phyloP scores from a whole-genome alignment of 2,888 invertebrate genomes.

The Xiphydria camelus region DNA sequence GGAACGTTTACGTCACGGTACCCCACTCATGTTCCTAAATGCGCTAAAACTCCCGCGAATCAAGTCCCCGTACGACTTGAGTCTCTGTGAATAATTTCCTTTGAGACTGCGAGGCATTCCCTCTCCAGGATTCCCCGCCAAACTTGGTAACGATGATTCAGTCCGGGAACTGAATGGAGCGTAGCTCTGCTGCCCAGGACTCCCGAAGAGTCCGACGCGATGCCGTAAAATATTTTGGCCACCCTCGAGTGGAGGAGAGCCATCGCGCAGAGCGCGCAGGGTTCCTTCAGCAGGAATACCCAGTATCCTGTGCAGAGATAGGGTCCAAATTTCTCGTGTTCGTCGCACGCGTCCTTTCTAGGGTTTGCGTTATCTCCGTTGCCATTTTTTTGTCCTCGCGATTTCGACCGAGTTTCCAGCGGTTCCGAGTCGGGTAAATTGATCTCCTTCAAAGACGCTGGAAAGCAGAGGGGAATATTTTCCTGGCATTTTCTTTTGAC shows the following conservation, averaged over 20 bases:
- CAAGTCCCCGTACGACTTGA: too few species aligned
- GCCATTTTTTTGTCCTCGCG: not conserved
- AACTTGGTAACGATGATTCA: slow-evolving; percentile 93
- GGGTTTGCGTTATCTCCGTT: too few species aligned
- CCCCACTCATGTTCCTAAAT: too few species aligned
- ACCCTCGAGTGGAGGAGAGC: slow-evolving; percentile 89
- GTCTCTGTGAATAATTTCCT: slow-evolving; percentile 17
- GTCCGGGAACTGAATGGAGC: slow-evolving; percentile 74
- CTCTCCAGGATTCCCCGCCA: slow-evolving; percentile 67
- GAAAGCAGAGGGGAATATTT: slow-evolving; percentile 35
- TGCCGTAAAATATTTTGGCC: slow-evolving; percentile 77
- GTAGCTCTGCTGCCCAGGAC: slow-evolving; percentile 73
- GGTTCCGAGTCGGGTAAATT: slow-evolving; percentile 23
- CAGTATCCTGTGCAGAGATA: slow-evolving; percentile 89
- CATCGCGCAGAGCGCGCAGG: slow-evolving; percentile 96
- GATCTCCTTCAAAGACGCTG: slow-evolving; percentile 28
- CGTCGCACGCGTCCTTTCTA: slow-evolving; percentile 6
- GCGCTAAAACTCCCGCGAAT: too few species aligned
- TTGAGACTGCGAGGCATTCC: slow-evolving; percentile 44
- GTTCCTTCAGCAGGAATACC: slow-evolving; percentile 80
- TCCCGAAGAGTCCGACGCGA: slow-evolving; percentile 63
- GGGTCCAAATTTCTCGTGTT: slow-evolving; percentile 61
- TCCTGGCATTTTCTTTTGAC: slow-evolving; percentile 21
- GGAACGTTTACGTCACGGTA: too few species aligned
- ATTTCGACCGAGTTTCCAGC: not conserved